Evolutionary conservation across 1,140 invertebrate species (phyloP), one percentile per base, ranked within the genome.

Genomic region (Drosophila nikananu): DNA sequence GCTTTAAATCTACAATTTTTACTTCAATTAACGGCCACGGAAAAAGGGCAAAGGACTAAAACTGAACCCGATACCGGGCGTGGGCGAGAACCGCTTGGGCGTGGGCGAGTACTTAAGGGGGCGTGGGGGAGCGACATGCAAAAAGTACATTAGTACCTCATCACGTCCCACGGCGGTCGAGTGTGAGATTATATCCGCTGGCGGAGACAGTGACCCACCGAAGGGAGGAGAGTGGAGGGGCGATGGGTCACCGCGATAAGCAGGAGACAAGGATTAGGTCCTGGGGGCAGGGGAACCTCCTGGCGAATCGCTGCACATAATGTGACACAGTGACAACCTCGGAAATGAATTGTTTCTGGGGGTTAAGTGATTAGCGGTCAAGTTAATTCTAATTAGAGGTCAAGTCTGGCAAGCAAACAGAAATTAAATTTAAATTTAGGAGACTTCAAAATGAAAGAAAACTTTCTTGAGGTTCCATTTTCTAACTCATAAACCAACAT

Each of bases 131-230:
- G 21, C 58, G 39, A 72, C 81, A 84, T 84, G 81, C 79, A 81
- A 84, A 84, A 78, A 70, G 67, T 70, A 84, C 82, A 84, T 84
- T 86, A 86, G 82, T 81, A 86, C 77, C 82, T 84, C 77, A 84
- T 81, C 83, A 84, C 76, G 59, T 55, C 48, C 32, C 72, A 66
- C 81, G 72, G 52, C 70, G 65, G 72, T 75, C 51, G 60, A 76
- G 73, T 76, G 60, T 77, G 61, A 57, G 72, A 75, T 75, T 64
- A 75, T 74, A 74, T 74, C 71, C 68, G 54, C 70, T 51, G n/a
- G 67, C n/a, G 70, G 70, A 55, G n/a, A 30, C 35, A 27, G 15
- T 23, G 8, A 19, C 35, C 21, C 42, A 8, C 32, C n/a, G 27
- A n/a, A 13, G 42, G 64, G 0, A 19, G 2, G 41, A 13, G 42